Conservation (phyloP, 2,888 invertebrate genomes). For the Himalopsyche tibetana region DNA sequence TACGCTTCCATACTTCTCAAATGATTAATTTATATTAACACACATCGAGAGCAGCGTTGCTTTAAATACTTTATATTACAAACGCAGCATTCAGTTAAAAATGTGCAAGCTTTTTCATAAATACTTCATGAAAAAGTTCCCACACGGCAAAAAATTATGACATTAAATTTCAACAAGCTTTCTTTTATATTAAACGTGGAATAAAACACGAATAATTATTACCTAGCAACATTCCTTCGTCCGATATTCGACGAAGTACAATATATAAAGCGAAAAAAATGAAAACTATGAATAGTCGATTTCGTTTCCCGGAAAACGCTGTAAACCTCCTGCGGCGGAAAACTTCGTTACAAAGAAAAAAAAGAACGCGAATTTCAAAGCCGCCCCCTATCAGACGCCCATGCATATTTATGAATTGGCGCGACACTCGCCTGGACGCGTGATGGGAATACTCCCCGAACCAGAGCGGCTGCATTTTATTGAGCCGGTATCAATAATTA, state of each 20-base stretch:
- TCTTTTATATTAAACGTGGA: too few relatives aligned
- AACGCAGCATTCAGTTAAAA: too few relatives aligned
- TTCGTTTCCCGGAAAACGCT: background rate
- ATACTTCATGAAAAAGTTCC: too few relatives aligned
- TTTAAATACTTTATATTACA: too few relatives aligned
- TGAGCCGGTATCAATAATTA: conserved; percentile 3
- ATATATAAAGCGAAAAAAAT: background rate
- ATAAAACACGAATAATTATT: too few relatives aligned
- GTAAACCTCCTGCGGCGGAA: background rate
- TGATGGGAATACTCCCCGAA: background rate
- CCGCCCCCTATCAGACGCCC: background rate
- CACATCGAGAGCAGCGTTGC: too few relatives aligned
- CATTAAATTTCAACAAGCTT: too few relatives aligned
- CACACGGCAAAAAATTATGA: too few relatives aligned
- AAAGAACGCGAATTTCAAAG: background rate
- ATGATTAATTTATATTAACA: too few relatives aligned
- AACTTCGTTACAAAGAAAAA: background rate
- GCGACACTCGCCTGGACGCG: background rate
- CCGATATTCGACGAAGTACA: background rate
- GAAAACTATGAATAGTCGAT: background rate
- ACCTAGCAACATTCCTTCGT: background rate
- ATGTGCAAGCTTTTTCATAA: too few relatives aligned
- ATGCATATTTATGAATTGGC: conserved; percentile 26
- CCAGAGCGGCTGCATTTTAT: background rate
- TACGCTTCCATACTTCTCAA: too few relatives aligned